Percentiles rank a stretch among this genome's conserved stretches.
These are phyloP conservation scores for Zhuqinia jingwanae DNA, from an alignment of 2,888 invertebrate genomes.

Conservation along the genomic window DNA sequence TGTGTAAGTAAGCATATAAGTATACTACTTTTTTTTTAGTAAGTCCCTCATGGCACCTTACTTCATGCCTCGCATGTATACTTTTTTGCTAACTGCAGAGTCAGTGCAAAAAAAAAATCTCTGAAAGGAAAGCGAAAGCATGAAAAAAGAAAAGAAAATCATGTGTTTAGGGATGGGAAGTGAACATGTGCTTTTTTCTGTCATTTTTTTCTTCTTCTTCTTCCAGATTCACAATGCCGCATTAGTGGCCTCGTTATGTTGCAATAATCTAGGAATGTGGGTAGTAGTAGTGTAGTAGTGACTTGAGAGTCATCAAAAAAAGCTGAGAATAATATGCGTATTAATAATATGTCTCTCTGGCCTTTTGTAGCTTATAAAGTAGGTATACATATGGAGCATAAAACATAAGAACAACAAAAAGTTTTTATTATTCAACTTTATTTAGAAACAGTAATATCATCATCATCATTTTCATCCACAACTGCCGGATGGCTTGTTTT, in stretches of 20 bases:
- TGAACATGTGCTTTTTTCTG: slow-evolving; percentile 65
- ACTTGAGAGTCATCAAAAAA: slow-evolving; percentile 60
- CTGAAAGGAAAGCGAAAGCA: slow-evolving; percentile 2
- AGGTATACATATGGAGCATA: too few species aligned
- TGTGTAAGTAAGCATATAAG: not conserved
- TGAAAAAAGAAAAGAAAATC: not conserved
- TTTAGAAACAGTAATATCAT: slow-evolving; percentile 54
- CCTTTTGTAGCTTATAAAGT: too few species aligned
- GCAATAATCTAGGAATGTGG: slow-evolving; percentile 64
- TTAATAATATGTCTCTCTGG: not conserved
- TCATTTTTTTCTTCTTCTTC: slow-evolving; percentile 51
- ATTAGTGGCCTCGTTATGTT: slow-evolving; percentile 61
- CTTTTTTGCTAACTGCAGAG: not conserved
- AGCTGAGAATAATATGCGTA: slow-evolving; percentile 29
- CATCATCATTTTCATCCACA: slow-evolving; percentile 19
- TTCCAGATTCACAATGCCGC: slow-evolving; percentile 51
- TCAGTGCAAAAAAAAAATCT: not conserved
- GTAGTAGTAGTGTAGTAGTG: too few species aligned
- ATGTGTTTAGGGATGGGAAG: slow-evolving; percentile 62
- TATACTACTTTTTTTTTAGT: not conserved
- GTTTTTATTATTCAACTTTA: slow-evolving; percentile 58
- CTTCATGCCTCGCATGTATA: not conserved
- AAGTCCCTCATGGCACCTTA: slow-evolving; percentile 33
- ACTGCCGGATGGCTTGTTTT: slow-evolving; percentile 37
- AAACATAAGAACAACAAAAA: not conserved